These are phyloP conservation scores for Ellobius talpinus DNA, from an alignment of 2,113 vertebrate species.

Conservation along the genomic window DNA sequence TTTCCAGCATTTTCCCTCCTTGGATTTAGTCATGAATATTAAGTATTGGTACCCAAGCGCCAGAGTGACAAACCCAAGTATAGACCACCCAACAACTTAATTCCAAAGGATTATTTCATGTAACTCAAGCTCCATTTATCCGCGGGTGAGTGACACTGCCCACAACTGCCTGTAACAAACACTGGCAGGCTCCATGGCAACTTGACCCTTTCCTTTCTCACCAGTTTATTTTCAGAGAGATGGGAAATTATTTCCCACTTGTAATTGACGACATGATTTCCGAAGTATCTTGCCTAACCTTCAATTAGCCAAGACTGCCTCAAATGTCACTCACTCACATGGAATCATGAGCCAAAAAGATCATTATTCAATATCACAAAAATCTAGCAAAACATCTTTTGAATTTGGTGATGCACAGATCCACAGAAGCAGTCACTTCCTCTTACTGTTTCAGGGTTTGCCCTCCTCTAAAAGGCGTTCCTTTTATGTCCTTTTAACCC, in stretches of 20 bases:
- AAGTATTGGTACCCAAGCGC: slow-evolving; percentile 89
- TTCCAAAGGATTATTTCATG: slow-evolving; percentile 88
- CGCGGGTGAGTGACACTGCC: slow-evolving; percentile 87
- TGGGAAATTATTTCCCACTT: slow-evolving; percentile 73
- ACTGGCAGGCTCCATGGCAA: slow-evolving; percentile 83
- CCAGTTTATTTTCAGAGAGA: slow-evolving; percentile 70
- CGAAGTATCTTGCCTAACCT: slow-evolving; percentile 69
- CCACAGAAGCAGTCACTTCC: not conserved
- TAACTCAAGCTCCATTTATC: slow-evolving; percentile 92
- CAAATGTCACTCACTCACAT: slow-evolving; percentile 43
- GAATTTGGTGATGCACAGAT: slow-evolving; percentile 19
- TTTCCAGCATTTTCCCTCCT: slow-evolving; percentile 82
- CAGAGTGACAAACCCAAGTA: slow-evolving; percentile 86
- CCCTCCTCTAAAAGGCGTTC: not conserved
- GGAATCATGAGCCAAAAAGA: slow-evolving; percentile 42
- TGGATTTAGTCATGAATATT: slow-evolving; percentile 95
- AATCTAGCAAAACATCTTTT: slow-evolving; percentile 61
- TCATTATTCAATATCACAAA: slow-evolving; percentile 24
- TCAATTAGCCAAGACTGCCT: slow-evolving; percentile 59
- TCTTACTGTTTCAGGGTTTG: slow-evolving; percentile 18
- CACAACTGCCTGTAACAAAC: slow-evolving; percentile 84
- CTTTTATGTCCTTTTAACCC: slow-evolving; percentile 37
- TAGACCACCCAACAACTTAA: slow-evolving; percentile 95
- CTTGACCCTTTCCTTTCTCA: slow-evolving; percentile 71
- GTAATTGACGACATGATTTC: slow-evolving; percentile 71